Evolutionary conservation across 2,888 invertebrate species (phyloP).

Genomic region (Ommatoiulus sabulosus): DNA sequence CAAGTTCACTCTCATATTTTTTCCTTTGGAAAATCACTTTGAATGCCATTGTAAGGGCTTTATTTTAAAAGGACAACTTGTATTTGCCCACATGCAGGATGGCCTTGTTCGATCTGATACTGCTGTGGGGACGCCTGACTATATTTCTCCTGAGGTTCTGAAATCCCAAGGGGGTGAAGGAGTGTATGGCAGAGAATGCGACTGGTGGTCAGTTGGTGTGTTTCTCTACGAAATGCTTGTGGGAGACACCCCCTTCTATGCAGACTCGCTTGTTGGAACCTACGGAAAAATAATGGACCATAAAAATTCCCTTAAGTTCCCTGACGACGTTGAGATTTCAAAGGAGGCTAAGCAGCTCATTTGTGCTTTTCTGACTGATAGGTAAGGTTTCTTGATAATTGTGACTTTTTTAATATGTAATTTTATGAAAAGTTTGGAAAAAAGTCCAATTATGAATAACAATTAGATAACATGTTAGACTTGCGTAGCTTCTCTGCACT

Average conservation of each 20-base stretch:
- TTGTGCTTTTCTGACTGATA: conserved; percentile 92
- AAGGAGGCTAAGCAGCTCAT: conserved; percentile 80
- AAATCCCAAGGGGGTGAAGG: conserved; percentile 92
- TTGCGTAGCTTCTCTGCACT: too few species aligned
- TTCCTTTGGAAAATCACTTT: conserved; percentile 49
- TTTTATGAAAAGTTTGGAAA: not conserved
- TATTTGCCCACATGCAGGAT: conserved; percentile 72
- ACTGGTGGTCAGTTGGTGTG: conserved; percentile 99
- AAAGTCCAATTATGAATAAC: too few species aligned
- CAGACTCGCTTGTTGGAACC: conserved; percentile 97
- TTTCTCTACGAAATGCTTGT: conserved; percentile 99
- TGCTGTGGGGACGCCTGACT: conserved; percentile 99
- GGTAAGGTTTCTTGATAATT: conserved; percentile 68
- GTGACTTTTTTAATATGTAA: not conserved
- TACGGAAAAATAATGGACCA: conserved; percentile 99
- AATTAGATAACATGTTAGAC: too few species aligned
- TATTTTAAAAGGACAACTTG: not conserved
- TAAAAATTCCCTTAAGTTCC: conserved; percentile 93
- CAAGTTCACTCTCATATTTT: conserved; percentile 64
- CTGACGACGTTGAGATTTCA: conserved; percentile 91
- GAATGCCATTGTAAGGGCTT: conserved; percentile 54
- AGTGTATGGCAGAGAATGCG: conserved; percentile 96
- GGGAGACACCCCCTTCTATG: conserved; percentile 97
- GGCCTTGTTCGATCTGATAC: conserved; percentile 96
- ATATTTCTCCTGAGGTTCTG: conserved; percentile 98